Base-by-base conservation (phyloP, 2,113 vertebrate species). In the Malurus alboscapulatus region DNA sequence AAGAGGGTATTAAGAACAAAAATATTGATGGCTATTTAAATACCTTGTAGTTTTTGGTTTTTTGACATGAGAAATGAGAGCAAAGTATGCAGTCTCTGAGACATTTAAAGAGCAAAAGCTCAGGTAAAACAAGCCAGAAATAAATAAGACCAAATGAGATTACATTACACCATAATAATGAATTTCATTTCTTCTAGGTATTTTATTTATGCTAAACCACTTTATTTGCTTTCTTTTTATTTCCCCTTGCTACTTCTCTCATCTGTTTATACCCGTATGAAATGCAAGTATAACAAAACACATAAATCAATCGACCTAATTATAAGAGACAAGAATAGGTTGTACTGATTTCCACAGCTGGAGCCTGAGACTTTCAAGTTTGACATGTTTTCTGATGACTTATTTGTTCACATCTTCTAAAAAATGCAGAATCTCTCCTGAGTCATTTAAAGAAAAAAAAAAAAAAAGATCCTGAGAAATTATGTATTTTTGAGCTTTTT, bases 221-320 rank as follows among this genome's bases (percentile, higher is more conserved):
- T 66, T 58, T 58, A 66, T 83, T 90, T 74, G 3, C 10, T 92
- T 84, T 74, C 22, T 75, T 54, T 93, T 66, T 50, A 45, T 90
- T 86, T 85, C 69, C 30, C 30, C 4, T 73, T 86, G 32, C 30
- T 83, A 6, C 29, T 74, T 92, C 38, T 90, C 59, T 90, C 29
- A 55, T 74, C 34, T 59, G 72, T 86, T 89, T 50, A 81, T 83
- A 58, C 50, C 47, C 58, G 53, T 45, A 78, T 77, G 68, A 88
- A 93, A 92, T 74, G 27, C 10, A 13, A 88, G 61, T 73, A 79
- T 95, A 84, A 76, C 53, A 75, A 91, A 87, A 61, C 68, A 84
- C 18, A n/a, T 69, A 89, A 84, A 92, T 92, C 72, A 73, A 38
- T 92, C 88, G 59, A 71, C 27, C 42, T 95, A 94, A 95, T 91